Evolutionary conservation across 1,140 invertebrate genomes (phyloP).

Genomic region (Diabrotica virgifera): DNA sequence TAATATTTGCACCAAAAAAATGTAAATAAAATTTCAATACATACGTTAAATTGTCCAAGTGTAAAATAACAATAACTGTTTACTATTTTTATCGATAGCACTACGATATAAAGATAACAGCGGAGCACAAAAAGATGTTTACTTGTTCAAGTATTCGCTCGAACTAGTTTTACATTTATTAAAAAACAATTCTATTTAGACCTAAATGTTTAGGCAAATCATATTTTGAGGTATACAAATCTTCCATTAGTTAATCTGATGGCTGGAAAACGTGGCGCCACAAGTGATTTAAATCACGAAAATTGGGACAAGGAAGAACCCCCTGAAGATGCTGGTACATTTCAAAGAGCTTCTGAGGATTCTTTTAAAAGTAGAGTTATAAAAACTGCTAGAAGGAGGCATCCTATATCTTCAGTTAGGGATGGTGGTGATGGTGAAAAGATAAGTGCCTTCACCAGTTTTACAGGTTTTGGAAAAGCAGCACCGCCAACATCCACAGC

Average conservation of each 20-base stretch:
- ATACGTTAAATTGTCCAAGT: no score
- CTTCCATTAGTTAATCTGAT: slow-evolving; percentile 48
- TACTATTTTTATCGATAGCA: no score
- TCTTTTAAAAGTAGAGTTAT: slow-evolving; percentile 72
- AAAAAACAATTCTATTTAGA: no score
- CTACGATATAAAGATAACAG: no score
- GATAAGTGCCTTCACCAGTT: slow-evolving; percentile 43
- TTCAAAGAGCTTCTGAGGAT: slow-evolving; percentile 66
- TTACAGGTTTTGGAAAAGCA: slow-evolving; percentile 38
- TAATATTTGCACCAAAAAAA: no score
- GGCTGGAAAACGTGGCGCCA: slow-evolving; percentile 74
- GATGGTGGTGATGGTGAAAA: slow-evolving; percentile 48
- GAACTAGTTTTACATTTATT: no score
- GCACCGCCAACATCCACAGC: slow-evolving; percentile 39
- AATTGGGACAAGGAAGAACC: slow-evolving; percentile 88
- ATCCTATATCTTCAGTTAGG: slow-evolving; percentile 34
- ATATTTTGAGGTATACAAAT: neutral
- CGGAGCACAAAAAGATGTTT: no score
- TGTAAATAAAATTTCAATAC: no score
- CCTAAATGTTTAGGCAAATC: no score
- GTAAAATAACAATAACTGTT: no score
- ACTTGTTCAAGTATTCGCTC: no score
- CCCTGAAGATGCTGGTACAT: slow-evolving; percentile 72
- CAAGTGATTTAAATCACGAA: slow-evolving; percentile 78
- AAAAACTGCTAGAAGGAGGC: slow-evolving; percentile 71